Percentiles rank a stretch among this genome's conserved stretches.
These are phyloP conservation scores for Phalacrocorax aristotelis DNA, from an alignment of 2,113 vertebrate genomes.

Conservation along the genomic window DNA sequence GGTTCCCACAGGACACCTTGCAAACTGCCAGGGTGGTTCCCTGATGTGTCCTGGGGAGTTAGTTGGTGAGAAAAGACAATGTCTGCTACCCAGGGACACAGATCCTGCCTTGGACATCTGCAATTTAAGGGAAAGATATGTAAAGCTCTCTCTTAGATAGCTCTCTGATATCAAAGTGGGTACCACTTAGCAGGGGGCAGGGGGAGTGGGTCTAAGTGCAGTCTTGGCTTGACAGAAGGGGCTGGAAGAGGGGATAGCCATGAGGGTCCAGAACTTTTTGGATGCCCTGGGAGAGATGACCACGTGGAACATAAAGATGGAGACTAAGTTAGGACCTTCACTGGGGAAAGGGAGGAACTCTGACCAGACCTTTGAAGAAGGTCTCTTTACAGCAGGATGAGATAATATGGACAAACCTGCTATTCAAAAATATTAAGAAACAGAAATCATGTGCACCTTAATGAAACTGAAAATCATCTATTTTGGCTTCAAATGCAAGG, in stretches of 20 bases:
- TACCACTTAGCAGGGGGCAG: neutral
- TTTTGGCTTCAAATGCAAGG: neutral
- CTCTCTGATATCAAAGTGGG: neutral
- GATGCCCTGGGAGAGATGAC: neutral
- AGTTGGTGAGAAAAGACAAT: neutral
- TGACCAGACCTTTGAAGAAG: neutral
- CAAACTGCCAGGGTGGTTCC: neutral
- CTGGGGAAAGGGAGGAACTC: neutral
- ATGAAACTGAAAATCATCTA: neutral
- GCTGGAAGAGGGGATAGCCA: neutral
- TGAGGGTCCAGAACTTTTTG: neutral
- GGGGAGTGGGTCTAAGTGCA: neutral
- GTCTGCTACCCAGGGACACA: neutral
- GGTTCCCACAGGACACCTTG: neutral
- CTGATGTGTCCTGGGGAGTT: neutral
- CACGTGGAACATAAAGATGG: neutral
- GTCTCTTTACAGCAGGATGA: neutral
- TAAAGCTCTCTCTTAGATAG: neutral
- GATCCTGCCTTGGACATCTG: neutral
- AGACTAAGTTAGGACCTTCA: neutral
- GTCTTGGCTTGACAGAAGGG: neutral
- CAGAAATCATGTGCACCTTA: neutral
- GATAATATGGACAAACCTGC: neutral
- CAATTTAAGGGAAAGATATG: neutral
- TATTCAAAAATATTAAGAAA: neutral